Evolutionary conservation across 1,140 invertebrate species (phyloP).

Genomic region (Cotesia typhae): DNA sequence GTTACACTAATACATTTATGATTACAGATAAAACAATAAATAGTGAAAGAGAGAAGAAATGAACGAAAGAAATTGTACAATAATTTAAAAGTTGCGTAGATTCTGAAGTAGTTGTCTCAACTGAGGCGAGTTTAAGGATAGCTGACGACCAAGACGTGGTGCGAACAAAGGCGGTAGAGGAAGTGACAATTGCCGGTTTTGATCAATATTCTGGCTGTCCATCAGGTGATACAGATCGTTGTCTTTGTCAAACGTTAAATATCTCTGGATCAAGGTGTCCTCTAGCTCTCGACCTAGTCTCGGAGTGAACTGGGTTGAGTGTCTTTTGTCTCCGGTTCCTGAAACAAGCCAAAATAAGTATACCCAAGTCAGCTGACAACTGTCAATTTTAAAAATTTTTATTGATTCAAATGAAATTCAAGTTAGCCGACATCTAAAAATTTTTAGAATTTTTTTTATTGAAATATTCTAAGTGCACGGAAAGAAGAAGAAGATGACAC

Average conservation of each 20-base stretch:
- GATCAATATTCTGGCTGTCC: neutral
- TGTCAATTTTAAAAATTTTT: no score
- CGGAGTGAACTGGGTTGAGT: constrained; percentile 49
- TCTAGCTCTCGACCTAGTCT: constrained; percentile 53
- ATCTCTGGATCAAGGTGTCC: constrained; percentile 37
- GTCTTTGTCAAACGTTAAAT: neutral
- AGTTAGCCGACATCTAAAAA: neutral
- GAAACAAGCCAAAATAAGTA: neutral
- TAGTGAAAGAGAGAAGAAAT: neutral
- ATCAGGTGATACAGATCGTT: neutral
- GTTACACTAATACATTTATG: neutral
- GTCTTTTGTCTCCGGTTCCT: constrained; percentile 29
- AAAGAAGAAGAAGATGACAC: no score
- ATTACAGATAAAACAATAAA: neutral
- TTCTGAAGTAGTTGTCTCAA: constrained; percentile 44
- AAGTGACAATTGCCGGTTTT: constrained; percentile 23
- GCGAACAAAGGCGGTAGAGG: constrained; percentile 40
- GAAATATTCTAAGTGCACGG: no score
- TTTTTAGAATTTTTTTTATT: constrained; percentile 36
- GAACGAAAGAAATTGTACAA: neutral
- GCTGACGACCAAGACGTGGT: constrained; percentile 46
- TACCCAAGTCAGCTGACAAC: neutral
- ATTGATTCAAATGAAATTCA: neutral
- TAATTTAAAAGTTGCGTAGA: constrained; percentile 36
- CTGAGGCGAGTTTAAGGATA: constrained; percentile 44